Percentiles rank a stretch among this genome's conserved stretches.
Conservation (phyloP, 2,888 invertebrate species). For the Cremastinae sp. region DNA sequence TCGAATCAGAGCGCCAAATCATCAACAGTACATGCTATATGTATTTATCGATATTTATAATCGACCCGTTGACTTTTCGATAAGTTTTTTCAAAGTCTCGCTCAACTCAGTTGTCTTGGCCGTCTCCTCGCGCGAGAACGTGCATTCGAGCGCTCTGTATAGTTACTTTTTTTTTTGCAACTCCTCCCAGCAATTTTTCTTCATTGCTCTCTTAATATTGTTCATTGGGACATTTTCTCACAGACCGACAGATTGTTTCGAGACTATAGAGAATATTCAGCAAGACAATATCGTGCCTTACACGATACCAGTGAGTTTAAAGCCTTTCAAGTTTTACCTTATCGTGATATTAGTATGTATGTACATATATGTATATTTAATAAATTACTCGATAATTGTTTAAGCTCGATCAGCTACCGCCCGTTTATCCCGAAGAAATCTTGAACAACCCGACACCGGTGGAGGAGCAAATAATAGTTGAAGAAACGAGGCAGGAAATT, state of each 20-base stretch:
- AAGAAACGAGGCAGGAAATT: constrained; percentile 57
- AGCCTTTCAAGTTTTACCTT: background rate
- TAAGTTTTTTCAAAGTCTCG: constrained; percentile 39
- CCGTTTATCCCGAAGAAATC: constrained; percentile 70
- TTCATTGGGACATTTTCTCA: constrained; percentile 36
- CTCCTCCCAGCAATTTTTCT: constrained; percentile 3
- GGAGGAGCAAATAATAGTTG: constrained; percentile 63
- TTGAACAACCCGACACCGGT: constrained; percentile 37
- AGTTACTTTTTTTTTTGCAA: constrained; percentile 4
- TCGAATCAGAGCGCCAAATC: constrained; percentile 50
- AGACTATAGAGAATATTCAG: constrained; percentile 73
- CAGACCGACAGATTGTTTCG: constrained; percentile 75
- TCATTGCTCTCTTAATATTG: constrained; percentile 24
- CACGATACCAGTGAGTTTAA: constrained; percentile 75
- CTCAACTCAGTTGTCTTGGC: constrained; percentile 47
- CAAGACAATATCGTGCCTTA: constrained; percentile 78
- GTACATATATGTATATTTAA: too few species aligned
- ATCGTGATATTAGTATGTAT: too few species aligned
- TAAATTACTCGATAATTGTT: too few species aligned
- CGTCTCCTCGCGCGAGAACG: constrained; percentile 24
- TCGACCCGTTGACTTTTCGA: constrained; percentile 50
- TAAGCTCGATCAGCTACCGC: constrained; percentile 64
- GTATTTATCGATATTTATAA: background rate
- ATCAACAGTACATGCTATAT: constrained; percentile 9
- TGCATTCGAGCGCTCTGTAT: constrained; percentile 4